Conservation (phyloP, 2,113 vertebrate species). For the Lagopus leucura region DNA sequence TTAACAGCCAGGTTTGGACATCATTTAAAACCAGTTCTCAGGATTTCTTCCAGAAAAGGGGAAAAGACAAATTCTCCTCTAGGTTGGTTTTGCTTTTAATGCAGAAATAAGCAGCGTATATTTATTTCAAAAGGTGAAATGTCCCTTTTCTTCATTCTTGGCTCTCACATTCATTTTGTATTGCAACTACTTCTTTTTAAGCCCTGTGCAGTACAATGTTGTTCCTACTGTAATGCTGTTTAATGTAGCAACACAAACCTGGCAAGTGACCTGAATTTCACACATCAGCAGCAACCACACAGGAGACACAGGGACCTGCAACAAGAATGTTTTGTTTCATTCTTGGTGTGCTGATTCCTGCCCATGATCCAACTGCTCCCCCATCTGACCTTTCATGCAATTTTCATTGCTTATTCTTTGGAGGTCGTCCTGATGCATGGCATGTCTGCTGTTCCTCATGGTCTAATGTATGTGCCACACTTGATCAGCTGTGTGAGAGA, state of each 20-base stretch:
- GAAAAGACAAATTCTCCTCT: not conserved
- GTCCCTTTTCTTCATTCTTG: conserved; percentile 16
- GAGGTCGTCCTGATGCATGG: conserved; percentile 32
- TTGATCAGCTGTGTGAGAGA: conserved; percentile 60
- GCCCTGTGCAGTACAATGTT: conserved; percentile 31
- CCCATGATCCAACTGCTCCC: conserved; percentile 74
- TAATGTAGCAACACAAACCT: conserved; percentile 79
- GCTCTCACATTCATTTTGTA: conserved; percentile 48
- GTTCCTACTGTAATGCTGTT: conserved; percentile 69
- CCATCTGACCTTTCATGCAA: conserved; percentile 67
- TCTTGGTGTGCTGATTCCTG: conserved; percentile 68
- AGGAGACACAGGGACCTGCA: conserved; percentile 62
- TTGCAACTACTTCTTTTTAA: conserved; percentile 35
- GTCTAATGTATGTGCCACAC: conserved; percentile 59
- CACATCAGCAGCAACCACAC: conserved; percentile 71
- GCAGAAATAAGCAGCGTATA: not conserved
- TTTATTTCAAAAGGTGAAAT: conserved; percentile 49
- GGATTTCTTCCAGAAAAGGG: not conserved
- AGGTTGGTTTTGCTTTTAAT: conserved; percentile 21
- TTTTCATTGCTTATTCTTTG: conserved; percentile 58
- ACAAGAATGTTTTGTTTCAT: conserved; percentile 70
- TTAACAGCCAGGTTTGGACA: not conserved
- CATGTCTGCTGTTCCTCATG: conserved; percentile 25
- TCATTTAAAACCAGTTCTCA: not conserved
- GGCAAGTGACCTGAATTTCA: conserved; percentile 79